These are phyloP conservation scores for Mesaphorura yosii DNA, from an alignment of 1,140 invertebrate species.

Conservation along the genomic window DNA sequence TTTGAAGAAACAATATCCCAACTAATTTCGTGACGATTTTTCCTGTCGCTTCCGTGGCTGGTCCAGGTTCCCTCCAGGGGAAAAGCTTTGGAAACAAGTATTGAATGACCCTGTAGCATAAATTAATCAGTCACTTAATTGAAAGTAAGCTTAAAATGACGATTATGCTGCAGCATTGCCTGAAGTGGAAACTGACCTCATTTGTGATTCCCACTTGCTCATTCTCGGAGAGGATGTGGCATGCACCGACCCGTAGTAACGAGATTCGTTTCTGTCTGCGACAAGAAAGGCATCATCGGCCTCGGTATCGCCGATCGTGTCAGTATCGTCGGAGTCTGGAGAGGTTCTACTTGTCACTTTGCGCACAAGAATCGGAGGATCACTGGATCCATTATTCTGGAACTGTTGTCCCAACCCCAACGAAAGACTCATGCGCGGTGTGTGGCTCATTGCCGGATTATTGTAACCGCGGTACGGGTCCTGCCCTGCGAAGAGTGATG, in stretches of 20 bases:
- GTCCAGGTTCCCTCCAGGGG: constrained; percentile 74
- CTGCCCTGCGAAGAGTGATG: constrained; percentile 33
- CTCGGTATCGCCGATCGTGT: constrained; percentile 32
- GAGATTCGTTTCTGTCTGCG: constrained; percentile 68
- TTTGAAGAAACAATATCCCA: constrained; percentile 64
- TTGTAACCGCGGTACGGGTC: constrained; percentile 35
- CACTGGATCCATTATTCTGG: constrained; percentile 17
- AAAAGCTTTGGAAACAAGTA: constrained; percentile 74
- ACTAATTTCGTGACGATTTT: constrained; percentile 78
- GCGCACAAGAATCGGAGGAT: constrained; percentile 35
- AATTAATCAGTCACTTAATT: background rate
- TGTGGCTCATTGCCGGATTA: background rate
- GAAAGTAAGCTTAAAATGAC: background rate
- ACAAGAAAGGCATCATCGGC: constrained; percentile 69
- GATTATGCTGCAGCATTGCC: background rate
- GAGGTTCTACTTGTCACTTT: constrained; percentile 51
- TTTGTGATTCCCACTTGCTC: constrained; percentile 31
- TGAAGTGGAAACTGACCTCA: constrained; percentile 22
- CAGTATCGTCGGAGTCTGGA: constrained; percentile 31
- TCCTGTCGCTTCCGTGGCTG: constrained; percentile 65
- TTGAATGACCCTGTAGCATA: constrained; percentile 24
- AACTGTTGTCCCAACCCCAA: constrained; percentile 31
- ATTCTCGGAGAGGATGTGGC: constrained; percentile 23
- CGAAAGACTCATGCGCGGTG: constrained; percentile 27
- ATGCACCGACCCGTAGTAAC: constrained; percentile 60